phyloP scores from a whole-genome alignment of 2,797 vertebrate species.

The Bufotes viridis region DNA sequence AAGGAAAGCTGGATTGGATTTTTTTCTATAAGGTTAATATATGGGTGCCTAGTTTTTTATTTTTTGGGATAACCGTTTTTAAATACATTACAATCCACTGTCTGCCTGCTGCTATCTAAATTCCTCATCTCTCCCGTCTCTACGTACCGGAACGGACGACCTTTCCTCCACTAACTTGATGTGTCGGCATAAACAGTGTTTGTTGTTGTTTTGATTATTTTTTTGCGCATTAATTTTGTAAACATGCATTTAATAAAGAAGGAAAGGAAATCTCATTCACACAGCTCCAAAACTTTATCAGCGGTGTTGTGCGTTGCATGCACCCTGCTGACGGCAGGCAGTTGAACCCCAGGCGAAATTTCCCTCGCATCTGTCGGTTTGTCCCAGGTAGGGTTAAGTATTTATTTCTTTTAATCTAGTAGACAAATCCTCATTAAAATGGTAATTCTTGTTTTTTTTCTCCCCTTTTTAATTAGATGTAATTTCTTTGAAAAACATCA shows the following conservation, averaged over 20 bases:
- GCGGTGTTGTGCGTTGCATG: neutral
- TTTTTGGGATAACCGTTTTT: no score
- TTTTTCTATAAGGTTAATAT: no score
- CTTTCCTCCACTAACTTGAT: neutral
- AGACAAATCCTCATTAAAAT: constrained; percentile 61
- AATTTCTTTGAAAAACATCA: constrained; percentile 57
- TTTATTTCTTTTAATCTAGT: constrained; percentile 42
- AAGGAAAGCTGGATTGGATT: no score
- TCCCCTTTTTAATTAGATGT: constrained; percentile 55
- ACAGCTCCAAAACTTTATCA: neutral
- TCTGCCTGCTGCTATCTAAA: neutral
- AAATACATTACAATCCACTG: neutral
- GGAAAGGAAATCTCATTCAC: neutral
- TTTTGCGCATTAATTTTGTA: neutral
- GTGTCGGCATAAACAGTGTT: neutral
- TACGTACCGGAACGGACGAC: neutral
- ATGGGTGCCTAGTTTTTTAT: no score
- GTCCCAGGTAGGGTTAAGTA: constrained; percentile 46
- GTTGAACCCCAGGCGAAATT: neutral
- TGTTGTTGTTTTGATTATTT: constrained; percentile 28
- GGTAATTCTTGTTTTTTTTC: constrained; percentile 56
- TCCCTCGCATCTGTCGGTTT: neutral
- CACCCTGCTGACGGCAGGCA: neutral
- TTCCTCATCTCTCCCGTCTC: neutral
- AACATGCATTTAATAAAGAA: neutral